Evolutionary conservation across 2,113 vertebrate genomes (phyloP).

Genomic region (Psittacula cyanocephala): DNA sequence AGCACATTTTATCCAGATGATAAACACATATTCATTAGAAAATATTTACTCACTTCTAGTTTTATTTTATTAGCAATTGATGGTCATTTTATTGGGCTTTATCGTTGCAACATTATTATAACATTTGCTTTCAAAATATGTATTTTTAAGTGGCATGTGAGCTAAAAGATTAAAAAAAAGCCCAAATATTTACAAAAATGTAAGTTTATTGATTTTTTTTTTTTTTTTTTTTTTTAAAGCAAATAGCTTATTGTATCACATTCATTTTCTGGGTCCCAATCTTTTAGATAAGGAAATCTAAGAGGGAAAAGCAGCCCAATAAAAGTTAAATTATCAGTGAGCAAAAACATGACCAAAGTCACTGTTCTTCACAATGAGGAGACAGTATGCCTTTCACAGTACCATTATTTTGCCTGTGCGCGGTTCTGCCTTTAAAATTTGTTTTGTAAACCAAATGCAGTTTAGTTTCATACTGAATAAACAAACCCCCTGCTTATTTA

Average conservation of each 20-base stretch:
- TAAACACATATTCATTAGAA: not conserved
- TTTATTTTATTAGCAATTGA: not conserved
- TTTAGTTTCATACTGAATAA: not conserved
- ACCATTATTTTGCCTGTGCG: not conserved
- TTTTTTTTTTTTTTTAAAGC: not conserved
- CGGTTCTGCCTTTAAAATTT: not conserved
- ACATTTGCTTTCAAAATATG: not conserved
- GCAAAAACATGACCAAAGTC: not conserved
- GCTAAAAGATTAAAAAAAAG: not conserved
- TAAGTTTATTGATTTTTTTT: rapidly evolving
- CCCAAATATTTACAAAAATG: not conserved
- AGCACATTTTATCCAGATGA: not conserved
- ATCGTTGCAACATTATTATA: not conserved
- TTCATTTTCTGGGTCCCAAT: not conserved
- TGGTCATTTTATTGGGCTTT: not conserved
- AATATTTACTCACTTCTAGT: not conserved
- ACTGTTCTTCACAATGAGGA: not conserved
- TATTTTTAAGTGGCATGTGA: not conserved
- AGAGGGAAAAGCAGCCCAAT: not conserved
- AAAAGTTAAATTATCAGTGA: not conserved
- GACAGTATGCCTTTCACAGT: not conserved
- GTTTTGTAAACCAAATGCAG: not conserved
- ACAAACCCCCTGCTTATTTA: not conserved
- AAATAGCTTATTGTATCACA: not conserved
- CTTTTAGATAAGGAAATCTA: not conserved